Evolutionary conservation across 92 coral and sea anemone species (phyloP).

Genomic region (Heliopora coerulea): DNA sequence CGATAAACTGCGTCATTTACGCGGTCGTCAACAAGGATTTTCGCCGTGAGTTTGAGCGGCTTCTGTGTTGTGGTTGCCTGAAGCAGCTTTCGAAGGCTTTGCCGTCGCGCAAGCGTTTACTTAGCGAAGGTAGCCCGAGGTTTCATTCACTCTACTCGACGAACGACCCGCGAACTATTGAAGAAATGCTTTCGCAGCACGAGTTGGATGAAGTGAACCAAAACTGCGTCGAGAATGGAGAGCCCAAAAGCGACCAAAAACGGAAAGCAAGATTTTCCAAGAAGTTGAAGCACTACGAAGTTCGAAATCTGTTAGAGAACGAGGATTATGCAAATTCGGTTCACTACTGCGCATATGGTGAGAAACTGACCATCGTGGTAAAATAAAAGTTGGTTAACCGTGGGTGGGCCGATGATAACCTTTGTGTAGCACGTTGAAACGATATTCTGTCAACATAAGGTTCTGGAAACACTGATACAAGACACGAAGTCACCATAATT

Average conservation of each 20-base stretch:
- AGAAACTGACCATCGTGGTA: constrained; percentile 26
- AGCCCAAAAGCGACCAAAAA: not conserved
- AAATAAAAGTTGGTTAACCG: constrained; percentile 1
- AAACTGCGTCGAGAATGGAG: constrained; percentile 1
- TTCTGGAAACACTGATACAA: no score
- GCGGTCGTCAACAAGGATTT: constrained; percentile 80
- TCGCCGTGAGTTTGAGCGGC: constrained; percentile 69
- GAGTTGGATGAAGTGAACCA: not conserved
- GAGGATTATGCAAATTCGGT: constrained; percentile 20
- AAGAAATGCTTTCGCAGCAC: constrained; percentile 22
- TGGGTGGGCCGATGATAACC: no score
- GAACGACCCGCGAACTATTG: constrained; percentile 23
- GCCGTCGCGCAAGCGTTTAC: not conserved
- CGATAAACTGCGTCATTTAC: constrained; percentile 81
- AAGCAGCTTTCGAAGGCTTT: constrained; percentile 18
- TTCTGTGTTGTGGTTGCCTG: constrained; percentile 49
- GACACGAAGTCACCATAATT: no score
- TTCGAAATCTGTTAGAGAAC: constrained; percentile 23
- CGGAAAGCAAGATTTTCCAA: not conserved
- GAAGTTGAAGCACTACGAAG: constrained; percentile 25
- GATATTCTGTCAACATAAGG: no score
- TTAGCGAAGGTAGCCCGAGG: constrained; percentile 1
- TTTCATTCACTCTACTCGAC: constrained; percentile 28
- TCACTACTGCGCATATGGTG: constrained; percentile 33
- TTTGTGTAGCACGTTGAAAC: no score